Percentiles rank a stretch among this genome's conserved stretches.
Evolutionary conservation across 2,113 vertebrate genomes (phyloP).

Genomic region (Sterrhoptilus dennistouni): DNA sequence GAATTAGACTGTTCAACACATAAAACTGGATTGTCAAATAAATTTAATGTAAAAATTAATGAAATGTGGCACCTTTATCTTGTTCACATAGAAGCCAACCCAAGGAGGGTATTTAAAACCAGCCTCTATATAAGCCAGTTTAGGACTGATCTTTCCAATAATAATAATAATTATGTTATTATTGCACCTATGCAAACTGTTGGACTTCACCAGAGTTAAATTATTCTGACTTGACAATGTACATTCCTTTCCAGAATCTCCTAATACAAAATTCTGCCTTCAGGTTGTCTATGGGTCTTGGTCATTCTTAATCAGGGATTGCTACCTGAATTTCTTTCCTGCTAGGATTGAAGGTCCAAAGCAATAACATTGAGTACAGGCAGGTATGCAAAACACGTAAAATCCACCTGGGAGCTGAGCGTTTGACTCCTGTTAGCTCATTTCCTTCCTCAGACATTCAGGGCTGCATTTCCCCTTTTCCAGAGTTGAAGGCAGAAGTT

Average conservation of each 20-base stretch:
- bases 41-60: not conserved
- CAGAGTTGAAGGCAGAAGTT: not conserved
- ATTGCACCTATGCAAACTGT: not conserved
- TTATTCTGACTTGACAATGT: not conserved
- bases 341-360: not conserved
- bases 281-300: not conserved
- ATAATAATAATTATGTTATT: not conserved
- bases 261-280: not conserved
- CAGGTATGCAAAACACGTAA: not conserved
- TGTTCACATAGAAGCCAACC: not conserved
- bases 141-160: not conserved
- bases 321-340: not conserved
- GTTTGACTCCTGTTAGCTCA: not conserved
- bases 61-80: not conserved
- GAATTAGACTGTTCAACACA: not conserved
- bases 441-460: not conserved
- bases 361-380: accelerated
- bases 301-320: not conserved
- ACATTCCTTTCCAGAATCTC: not conserved
- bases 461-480: not conserved
- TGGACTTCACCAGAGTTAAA: not conserved
- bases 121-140: not conserved
- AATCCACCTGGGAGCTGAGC: not conserved
- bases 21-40: not conserved
- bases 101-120: not conserved